Evolutionary conservation across 2,797 vertebrate species (phyloP).

Genomic region (Phylloscopus collybita): DNA sequence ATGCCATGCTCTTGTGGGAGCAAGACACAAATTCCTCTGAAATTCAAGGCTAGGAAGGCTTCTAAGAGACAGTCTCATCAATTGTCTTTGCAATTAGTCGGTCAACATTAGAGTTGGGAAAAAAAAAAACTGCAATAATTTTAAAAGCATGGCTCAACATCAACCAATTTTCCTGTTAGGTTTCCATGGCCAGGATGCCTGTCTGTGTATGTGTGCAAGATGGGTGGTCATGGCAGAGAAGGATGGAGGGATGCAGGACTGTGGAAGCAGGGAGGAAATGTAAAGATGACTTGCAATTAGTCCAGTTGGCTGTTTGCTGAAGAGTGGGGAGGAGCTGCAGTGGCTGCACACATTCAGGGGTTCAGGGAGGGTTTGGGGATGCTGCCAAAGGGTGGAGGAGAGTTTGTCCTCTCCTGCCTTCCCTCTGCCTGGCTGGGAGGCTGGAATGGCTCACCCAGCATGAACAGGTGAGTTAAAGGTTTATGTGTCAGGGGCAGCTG

Average conservation of each 20-base stretch:
- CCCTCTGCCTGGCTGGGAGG: neutral
- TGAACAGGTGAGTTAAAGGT: neutral
- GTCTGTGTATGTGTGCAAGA: rapidly evolving
- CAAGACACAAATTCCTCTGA: neutral
- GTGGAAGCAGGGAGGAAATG: neutral
- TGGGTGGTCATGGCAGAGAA: neutral
- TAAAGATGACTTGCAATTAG: neutral
- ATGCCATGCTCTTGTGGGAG: neutral
- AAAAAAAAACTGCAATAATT: neutral
- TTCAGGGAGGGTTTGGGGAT: rapidly evolving
- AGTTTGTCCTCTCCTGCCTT: neutral
- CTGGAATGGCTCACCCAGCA: neutral
- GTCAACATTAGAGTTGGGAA: neutral
- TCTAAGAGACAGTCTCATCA: neutral
- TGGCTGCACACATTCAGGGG: rapidly evolving
- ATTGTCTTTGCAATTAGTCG: neutral
- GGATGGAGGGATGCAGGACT: neutral
- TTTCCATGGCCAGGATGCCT: neutral
- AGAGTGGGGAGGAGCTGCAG: neutral
- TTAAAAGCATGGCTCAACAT: neutral
- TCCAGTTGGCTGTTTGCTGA: neutral
- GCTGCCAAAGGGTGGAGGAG: neutral
- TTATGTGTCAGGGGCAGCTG: neutral
- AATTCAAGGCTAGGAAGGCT: neutral
- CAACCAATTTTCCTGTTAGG: neutral